These are phyloP conservation scores for Syngnathus floridae DNA, from an alignment of 2,113 vertebrate genomes.

Conservation along the genomic window DNA sequence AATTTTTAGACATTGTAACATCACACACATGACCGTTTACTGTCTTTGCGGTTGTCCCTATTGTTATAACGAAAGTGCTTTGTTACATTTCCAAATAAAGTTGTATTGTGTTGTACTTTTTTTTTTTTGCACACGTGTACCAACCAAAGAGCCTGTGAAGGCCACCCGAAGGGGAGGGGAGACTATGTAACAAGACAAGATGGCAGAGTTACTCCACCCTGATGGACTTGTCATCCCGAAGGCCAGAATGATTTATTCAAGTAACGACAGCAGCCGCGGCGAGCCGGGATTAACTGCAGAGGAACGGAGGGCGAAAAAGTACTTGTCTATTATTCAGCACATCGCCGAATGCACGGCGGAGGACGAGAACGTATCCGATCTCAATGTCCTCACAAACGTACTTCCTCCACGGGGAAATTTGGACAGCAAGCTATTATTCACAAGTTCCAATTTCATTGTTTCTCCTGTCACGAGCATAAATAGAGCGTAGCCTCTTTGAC, in stretches of 20 bases:
- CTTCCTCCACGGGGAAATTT: too few species aligned
- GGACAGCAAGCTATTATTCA: neutral
- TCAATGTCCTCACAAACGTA: too few species aligned
- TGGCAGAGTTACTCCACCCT: constrained; percentile 30
- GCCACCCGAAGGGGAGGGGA: neutral
- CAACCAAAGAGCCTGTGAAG: neutral
- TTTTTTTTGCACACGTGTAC: too few species aligned
- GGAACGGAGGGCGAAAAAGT: constrained; percentile 66
- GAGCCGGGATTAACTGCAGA: constrained; percentile 67
- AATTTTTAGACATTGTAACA: too few species aligned
- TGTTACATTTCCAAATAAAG: too few species aligned
- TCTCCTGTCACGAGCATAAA: neutral
- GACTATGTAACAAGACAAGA: neutral
- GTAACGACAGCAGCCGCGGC: constrained; percentile 44
- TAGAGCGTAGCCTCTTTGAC: constrained; percentile 20
- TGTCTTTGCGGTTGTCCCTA: too few species aligned
- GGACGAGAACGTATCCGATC: neutral
- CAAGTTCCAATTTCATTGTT: too few species aligned
- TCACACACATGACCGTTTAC: too few species aligned
- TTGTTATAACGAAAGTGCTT: too few species aligned
- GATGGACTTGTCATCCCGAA: constrained; percentile 55
- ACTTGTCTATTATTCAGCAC: constrained; percentile 72
- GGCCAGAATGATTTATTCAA: constrained; percentile 73
- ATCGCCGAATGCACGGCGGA: neutral
- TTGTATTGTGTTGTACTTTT: too few species aligned